Evolutionary conservation across 1,140 invertebrate genomes (phyloP), one percentile per base, ranked within the genome.

Genomic region (Micrasema longulum): DNA sequence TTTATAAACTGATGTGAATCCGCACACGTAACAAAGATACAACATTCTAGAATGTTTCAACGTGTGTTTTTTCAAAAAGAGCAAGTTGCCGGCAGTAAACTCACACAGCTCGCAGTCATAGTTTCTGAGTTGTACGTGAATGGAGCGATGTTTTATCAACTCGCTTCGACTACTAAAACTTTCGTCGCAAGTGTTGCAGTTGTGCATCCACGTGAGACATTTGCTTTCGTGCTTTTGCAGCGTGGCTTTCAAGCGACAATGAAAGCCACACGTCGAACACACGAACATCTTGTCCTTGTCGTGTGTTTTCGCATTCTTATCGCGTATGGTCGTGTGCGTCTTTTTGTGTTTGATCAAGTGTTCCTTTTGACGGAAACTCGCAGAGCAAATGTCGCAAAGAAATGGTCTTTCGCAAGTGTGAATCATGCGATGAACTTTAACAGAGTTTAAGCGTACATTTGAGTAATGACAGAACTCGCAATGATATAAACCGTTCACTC

Each of bases 41-140:
- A 60, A 12, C 55, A 60, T 60, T 35, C 36, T 60, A 10, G 55
- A 60, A 41, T 60, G 55, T n/a, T 60, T 60, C n/a, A 60, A 16
- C 1, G 55, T 60, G 35, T 60, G 55, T 16, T 60, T 60, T 18
- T 60, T 60, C 36, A 60, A 22, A 2, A 20, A 60, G 9, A 60
- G 22, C 14, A 60, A 20, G 36, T 60, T 60, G 5, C 55, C 55
- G 0, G 35, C 41, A 1, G 55, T 43, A 22, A 60, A 60, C 10
- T 60, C 55, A n/a, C 55, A 60, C 7, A 60, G 20, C 36, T 60
- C 55, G 36, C 55, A 60, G 20, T 60, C 55, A 11, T 60, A 41
- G 4, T 11, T 41, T 10, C 35, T 18, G 35, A 38, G 6, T 60
- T 60, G 14, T 1, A 43, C 36, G 55, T 60, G 55, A 6, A 18